Evolutionary conservation across 1,140 invertebrate species (phyloP).

Genomic region (Habropoda laboriosa): DNA sequence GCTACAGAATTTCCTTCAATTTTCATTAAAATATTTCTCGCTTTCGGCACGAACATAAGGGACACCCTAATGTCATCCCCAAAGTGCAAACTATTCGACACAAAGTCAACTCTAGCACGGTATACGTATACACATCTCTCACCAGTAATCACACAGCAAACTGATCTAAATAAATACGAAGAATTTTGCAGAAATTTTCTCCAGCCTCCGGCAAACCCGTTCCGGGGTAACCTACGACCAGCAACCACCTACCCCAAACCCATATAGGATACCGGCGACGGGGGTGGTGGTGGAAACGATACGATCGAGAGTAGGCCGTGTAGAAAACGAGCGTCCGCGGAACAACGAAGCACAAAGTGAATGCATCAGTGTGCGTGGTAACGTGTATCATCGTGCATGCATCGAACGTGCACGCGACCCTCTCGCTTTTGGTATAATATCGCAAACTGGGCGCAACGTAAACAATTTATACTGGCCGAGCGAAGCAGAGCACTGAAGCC

Average conservation of each 20-base stretch:
- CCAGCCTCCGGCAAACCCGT: slow-evolving; percentile 51
- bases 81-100: too few relatives aligned
- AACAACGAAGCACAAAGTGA: slow-evolving; percentile 39
- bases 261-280: too few relatives aligned
- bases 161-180: slow-evolving; percentile 77
- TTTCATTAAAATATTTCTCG: too few relatives aligned
- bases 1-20: too few relatives aligned
- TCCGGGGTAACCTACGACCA: slow-evolving; percentile 42
- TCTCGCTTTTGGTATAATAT: slow-evolving; percentile 71
- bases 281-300: slow-evolving; percentile 51
- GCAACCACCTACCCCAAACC: too few relatives aligned
- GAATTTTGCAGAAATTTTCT: slow-evolving; percentile 76
- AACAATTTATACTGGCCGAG: slow-evolving; percentile 75
- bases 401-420: slow-evolving; percentile 28
- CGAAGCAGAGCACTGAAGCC: slow-evolving; percentile 50
- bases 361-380: slow-evolving; percentile 9
- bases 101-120: too few relatives aligned
- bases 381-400: slow-evolving; percentile 40
- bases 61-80: too few relatives aligned
- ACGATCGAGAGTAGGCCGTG: slow-evolving; percentile 64
- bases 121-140: slow-evolving; percentile 9
- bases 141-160: slow-evolving; percentile 77
- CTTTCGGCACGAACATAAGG: too few relatives aligned
- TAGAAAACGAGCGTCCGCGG: slow-evolving; percentile 42
- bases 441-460: slow-evolving; percentile 70